Conservation (phyloP, 2,797 vertebrate species). For the Okamejei kenojei region DNA sequence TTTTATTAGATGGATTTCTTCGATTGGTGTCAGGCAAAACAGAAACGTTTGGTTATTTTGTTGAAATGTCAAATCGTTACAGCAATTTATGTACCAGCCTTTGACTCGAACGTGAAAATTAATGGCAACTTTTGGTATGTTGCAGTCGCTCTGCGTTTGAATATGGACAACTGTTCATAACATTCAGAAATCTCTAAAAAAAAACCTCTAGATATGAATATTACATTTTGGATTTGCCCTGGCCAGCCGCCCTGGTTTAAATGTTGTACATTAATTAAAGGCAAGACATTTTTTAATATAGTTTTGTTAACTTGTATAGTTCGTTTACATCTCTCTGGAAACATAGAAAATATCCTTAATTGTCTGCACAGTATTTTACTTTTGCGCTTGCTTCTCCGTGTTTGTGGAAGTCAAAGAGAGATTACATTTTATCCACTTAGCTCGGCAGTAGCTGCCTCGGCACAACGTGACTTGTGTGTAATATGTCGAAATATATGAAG, state of each 20-base stretch:
- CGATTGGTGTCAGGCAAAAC: not conserved
- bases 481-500: not conserved
- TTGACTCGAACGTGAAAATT: not conserved
- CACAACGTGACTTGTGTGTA: not conserved
- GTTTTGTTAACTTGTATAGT: not conserved
- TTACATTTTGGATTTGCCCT: not conserved
- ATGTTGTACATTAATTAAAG: not conserved
- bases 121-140: not conserved
- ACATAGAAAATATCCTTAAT: not conserved
- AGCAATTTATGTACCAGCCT: not conserved
- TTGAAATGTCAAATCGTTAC: not conserved
- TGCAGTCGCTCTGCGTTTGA: not conserved
- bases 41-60: not conserved
- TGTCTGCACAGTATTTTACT: too few species aligned
- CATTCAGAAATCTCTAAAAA: not conserved
- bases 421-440: not conserved
- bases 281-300: not conserved
- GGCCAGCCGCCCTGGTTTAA: too few species aligned
- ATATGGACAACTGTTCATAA: not conserved
- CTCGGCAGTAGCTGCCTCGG: not conserved
- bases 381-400: not conserved
- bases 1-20: not conserved
- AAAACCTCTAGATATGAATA: not conserved
- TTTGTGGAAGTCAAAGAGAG: not conserved
- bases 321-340: not conserved